Evolutionary conservation across 2,113 vertebrate species (phyloP), one percentile per base, ranked within the genome.

Genomic region (Microcebus lehilahytsara): DNA sequence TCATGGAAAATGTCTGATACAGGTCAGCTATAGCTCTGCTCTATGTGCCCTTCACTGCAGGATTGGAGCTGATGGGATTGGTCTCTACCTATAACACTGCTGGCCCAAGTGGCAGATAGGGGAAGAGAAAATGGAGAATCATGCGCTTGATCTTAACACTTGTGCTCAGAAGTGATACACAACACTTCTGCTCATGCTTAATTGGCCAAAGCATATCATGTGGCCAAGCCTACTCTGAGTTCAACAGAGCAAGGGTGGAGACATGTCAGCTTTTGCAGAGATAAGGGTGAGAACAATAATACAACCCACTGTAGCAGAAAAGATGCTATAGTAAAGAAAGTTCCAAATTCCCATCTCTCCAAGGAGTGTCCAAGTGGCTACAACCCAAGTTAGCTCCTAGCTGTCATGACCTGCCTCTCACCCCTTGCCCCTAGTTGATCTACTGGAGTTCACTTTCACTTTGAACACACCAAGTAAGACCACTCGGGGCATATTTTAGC

Each of bases 91-190:
- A 42, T 67, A 96, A 80, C 32, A 72, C 42, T 75, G 30, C 11
- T 62, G 72, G 23, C 56, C 74, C 64, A 67, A 14, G 91, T 75
- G 46, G 77, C 19, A 91, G 58, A 34, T 12, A 71, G 60, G 27
- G 40, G 30, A 84, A 80, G 81, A 87, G 80, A 86, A 95, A 93
- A 66, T 32, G 40, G 42, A 74, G 53, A 85, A 62, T 72, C 51
- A 40, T 6, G 5, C 6, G 34, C 16, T 95, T 79, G 87, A 30
- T 90, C 34, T 96, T 78, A 74, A 78, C 75, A 34, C 37, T 81
- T 86, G 83, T 86, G 71, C 83, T 91, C 75, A 79, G 62, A 97
- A 96, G 51, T 89, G 58, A 92, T 75, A 49, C 40, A 46, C 40
- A 51, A n/a, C n/a, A 75, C 51, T 88, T 95, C 23, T 87, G 77